Evolutionary conservation across 2,797 vertebrate genomes (phyloP).

Genomic region (Heliangelus exortis): DNA sequence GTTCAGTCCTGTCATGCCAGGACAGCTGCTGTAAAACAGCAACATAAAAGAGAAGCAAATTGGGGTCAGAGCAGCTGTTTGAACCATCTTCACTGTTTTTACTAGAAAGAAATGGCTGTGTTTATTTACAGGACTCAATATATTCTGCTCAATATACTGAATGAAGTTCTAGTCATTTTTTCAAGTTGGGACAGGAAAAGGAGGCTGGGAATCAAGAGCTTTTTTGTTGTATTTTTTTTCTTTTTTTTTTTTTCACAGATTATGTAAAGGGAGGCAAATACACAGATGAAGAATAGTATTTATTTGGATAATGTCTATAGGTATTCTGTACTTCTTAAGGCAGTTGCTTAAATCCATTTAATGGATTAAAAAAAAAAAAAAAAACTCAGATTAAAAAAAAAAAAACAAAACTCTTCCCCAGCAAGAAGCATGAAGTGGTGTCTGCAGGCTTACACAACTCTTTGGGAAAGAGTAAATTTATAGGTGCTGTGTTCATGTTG

Average conservation of each 20-base stretch:
- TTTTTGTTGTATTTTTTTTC: neutral
- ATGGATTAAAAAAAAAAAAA: neutral
- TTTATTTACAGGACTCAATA: neutral
- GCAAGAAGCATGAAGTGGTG: neutral
- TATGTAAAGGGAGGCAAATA: neutral
- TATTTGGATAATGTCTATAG: neutral
- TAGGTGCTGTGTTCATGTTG: neutral
- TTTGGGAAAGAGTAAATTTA: neutral
- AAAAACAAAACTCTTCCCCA: neutral
- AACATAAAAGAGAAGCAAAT: neutral
- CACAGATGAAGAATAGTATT: neutral
- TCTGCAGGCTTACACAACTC: neutral
- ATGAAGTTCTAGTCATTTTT: neutral
- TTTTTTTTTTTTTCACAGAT: neutral
- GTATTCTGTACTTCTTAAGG: neutral
- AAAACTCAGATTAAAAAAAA: no score
- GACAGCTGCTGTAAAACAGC: constrained; percentile 9
- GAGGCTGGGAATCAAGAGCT: neutral
- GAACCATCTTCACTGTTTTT: neutral
- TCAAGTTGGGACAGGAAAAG: neutral
- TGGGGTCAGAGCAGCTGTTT: neutral
- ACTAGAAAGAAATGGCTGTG: neutral
- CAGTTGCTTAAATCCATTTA: neutral
- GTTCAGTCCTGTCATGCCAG: neutral
- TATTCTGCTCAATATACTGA: neutral